Conservation (phyloP, 2,113 vertebrate genomes). For the Heterotis niloticus region DNA sequence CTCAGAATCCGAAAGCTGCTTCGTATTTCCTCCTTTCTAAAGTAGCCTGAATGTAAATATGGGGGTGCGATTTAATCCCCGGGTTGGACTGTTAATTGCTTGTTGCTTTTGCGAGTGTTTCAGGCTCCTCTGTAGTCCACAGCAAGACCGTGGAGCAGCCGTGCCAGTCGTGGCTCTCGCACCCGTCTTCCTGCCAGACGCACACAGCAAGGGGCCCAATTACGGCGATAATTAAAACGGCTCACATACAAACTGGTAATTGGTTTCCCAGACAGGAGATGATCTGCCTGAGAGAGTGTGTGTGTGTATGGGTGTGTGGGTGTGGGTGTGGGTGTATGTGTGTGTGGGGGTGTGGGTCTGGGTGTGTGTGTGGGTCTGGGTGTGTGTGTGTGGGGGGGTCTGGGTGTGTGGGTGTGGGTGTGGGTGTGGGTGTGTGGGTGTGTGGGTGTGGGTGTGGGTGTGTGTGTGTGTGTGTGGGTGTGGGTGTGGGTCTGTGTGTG, state of each 20-base stretch:
- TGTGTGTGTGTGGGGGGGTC: too few species aligned
- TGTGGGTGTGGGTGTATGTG: too few species aligned
- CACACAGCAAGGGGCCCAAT: slow-evolving; percentile 71
- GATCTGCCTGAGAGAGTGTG: too few species aligned
- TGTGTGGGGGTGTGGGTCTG: too few species aligned
- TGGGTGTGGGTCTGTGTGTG: too few species aligned
- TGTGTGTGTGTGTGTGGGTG: too few species aligned
- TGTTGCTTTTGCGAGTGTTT: not conserved
- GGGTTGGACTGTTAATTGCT: slow-evolving; percentile 9
- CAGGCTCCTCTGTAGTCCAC: not conserved
- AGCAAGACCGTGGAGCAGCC: not conserved
- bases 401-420: too few species aligned
- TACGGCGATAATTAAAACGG: slow-evolving; percentile 73
- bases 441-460: too few species aligned
- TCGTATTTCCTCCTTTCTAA: not conserved
- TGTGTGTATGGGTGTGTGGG: too few species aligned
- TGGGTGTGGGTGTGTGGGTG: too few species aligned
- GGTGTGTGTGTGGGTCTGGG: too few species aligned
- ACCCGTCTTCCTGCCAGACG: slow-evolving; percentile 15
- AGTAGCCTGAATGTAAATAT: not conserved
- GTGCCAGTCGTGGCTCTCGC: too few species aligned
- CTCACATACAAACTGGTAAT: slow-evolving; percentile 52
- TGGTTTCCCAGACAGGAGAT: slow-evolving; percentile 33
- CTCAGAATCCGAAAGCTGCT: not conserved
- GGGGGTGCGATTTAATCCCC: not conserved